Evolutionary conservation across 2,888 invertebrate species (phyloP).

Genomic region (Acleris cristana): DNA sequence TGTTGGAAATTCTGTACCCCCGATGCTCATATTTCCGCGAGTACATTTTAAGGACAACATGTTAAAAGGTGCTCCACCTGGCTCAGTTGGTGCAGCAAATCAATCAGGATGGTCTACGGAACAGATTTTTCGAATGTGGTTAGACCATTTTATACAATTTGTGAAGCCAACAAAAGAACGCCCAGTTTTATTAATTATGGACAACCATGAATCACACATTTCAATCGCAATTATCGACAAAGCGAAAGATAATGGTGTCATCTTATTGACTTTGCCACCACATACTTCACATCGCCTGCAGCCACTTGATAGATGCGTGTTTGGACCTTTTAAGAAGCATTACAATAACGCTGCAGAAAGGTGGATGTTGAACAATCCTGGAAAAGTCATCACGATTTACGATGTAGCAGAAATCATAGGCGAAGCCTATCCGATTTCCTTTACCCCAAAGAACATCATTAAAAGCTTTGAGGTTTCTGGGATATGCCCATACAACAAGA

Average conservation of each 20-base stretch:
- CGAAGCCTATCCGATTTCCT: constrained; percentile 23
- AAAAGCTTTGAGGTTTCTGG: constrained; percentile 40
- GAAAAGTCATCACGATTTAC: constrained; percentile 42
- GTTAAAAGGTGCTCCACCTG: constrained; percentile 3
- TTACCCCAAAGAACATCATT: constrained; percentile 39
- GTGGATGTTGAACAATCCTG: constrained; percentile 44
- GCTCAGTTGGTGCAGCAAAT: neutral
- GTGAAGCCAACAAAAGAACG: constrained; percentile 1
- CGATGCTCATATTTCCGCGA: neutral
- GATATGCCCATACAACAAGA: constrained; percentile 38
- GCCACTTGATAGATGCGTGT: constrained; percentile 41
- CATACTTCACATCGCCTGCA: constrained; percentile 21
- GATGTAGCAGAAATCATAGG: constrained; percentile 41
- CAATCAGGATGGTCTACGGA: constrained; percentile 3
- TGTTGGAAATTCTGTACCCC: constrained; percentile 7
- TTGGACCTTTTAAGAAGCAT: constrained; percentile 43
- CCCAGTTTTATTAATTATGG: too few species aligned
- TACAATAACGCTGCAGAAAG: constrained; percentile 40
- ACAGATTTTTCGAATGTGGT: neutral
- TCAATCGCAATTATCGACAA: too few species aligned
- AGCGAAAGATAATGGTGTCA: constrained; percentile 3
- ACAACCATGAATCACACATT: too few species aligned
- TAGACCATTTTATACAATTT: constrained; percentile 27
- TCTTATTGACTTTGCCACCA: constrained; percentile 3
- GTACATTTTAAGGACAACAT: neutral